Evolutionary conservation across 2,888 invertebrate species (phyloP), one percentile per base, ranked within the genome.

Genomic region (Agonopterix heracliana): DNA sequence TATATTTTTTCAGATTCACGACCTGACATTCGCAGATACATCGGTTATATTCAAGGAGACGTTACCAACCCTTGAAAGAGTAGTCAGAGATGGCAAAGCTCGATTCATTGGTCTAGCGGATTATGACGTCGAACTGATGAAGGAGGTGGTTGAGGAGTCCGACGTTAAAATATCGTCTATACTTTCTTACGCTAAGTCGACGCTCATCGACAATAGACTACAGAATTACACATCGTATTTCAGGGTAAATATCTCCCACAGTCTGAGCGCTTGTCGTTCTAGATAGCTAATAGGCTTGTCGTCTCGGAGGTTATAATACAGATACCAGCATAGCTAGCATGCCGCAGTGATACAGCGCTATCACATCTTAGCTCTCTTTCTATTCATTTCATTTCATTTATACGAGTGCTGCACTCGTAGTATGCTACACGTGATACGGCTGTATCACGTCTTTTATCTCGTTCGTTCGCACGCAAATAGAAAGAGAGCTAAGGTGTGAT

Each of bases 41-140:
- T 92, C 95, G 41, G 81, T 94, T 9, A 89, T 98, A 3, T 61
- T 97, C 0, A 93, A 94, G 47, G 97, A 98, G 81, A 97, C 97
- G 0, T 75, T 98, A 40, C 98, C 98, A 2, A 91, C 93, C 1
- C 76, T 98, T 9, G 92, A 94, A 59, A 91, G 91, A 62, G 90
- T 95, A 8, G 93, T 95, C 2, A 89, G 91, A 34, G 90, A 92
- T 42, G 93, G 94, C 3, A 93, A 93, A 70, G 94, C 94, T 0
- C 91, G 90, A 54, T 94, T 90, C 71, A 96, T 98, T 56, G 98
- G 98, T 0, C 79, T 98, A 9, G 97, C 97, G 0, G 95, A 94
- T 12, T 98, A 98, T 78, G 94, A 96, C 12, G 81, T 98, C 8
- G 91, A 92, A 0, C 85, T 92, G 17, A 86, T 98, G 65, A 93